phyloP scores from a whole-genome alignment of 2,113 vertebrate species.

The Orcinus orca region DNA sequence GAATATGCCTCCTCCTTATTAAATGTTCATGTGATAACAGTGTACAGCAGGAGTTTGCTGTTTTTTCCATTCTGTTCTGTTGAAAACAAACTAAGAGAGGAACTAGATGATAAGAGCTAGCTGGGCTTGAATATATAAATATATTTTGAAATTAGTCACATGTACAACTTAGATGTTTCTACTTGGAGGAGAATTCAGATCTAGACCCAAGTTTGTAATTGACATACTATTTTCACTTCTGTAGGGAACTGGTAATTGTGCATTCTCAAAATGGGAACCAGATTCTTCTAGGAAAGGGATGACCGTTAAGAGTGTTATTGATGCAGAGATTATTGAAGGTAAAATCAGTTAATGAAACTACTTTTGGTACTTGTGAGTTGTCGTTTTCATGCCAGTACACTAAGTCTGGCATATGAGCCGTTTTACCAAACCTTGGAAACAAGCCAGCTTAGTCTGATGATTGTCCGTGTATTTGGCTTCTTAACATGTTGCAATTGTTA shows the following conservation, averaged over 20 bases:
- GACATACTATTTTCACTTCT: background rate
- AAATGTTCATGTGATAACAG: background rate
- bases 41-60: background rate
- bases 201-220: background rate
- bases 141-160: background rate
- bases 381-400: background rate
- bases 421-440: background rate
- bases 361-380: background rate
- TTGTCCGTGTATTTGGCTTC: background rate
- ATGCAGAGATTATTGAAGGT: conserved; percentile 90
- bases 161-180: background rate
- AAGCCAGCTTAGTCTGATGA: background rate
- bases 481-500: background rate
- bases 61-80: background rate
- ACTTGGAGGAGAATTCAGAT: background rate
- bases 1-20: background rate
- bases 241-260: conserved; percentile 87
- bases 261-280: conserved; percentile 89
- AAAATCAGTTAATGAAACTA: conserved; percentile 44
- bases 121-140: background rate
- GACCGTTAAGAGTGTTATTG: conserved; percentile 80
- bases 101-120: background rate
- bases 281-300: conserved; percentile 80
- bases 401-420: background rate
- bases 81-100: background rate